Percentiles rank a stretch among this genome's conserved stretches.
Conservation (phyloP, 2,888 invertebrate genomes). For the Coelopa pilipes region DNA sequence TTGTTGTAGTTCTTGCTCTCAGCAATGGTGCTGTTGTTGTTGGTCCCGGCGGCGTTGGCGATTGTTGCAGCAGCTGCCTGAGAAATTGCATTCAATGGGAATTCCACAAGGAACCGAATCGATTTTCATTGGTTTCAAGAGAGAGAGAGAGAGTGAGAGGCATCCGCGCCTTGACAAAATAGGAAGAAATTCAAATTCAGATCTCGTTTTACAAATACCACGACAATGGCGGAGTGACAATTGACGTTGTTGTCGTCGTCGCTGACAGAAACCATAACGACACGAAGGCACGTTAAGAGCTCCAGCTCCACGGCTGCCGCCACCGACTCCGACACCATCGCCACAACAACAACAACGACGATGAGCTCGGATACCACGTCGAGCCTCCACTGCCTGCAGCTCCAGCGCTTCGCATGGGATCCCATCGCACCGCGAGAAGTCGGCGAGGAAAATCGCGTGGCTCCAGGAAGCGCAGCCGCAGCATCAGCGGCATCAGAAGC, state of each 20-base stretch:
- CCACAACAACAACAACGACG: conserved; percentile 13
- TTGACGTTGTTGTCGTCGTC: conserved; percentile 20
- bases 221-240: conserved; percentile 22
- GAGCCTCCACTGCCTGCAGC: too few relatives aligned
- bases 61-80: background rate
- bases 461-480: too few relatives aligned
- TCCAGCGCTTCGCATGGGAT: too few relatives aligned
- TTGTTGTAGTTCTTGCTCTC: too few relatives aligned
- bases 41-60: background rate
- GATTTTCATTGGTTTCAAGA: conserved; percentile 28
- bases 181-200: conserved; percentile 21
- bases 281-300: conserved; percentile 35
- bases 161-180: conserved; percentile 28
- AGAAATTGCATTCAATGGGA: conserved; percentile 15
- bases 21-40: too few relatives aligned
- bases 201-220: background rate
- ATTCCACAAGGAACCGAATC: conserved; percentile 25
- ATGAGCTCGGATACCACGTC: too few relatives aligned
- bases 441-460: too few relatives aligned
- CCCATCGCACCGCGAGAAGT: too few relatives aligned
- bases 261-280: conserved; percentile 37
- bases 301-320: conserved; percentile 3
- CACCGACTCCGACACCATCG: too few relatives aligned
- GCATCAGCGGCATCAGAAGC: too few relatives aligned
- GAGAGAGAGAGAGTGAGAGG: conserved; percentile 3